Percentiles rank a stretch among this genome's conserved stretches.
Conservation (phyloP, 2,888 invertebrate species). For the Ashinkailepas kermadecensis region DNA sequence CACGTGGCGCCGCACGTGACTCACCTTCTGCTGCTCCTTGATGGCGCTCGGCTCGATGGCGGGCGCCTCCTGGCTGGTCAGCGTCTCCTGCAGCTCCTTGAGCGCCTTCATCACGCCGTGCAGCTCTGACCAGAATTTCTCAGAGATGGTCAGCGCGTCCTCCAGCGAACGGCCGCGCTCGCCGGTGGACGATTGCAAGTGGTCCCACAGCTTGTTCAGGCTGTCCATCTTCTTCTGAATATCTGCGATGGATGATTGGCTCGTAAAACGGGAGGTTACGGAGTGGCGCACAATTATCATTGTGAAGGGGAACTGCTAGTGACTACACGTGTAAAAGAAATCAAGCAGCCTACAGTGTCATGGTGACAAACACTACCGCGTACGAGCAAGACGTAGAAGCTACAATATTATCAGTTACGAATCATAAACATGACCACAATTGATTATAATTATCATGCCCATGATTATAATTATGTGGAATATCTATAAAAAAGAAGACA, state of each 20-base stretch:
- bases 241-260: conserved; percentile 47
- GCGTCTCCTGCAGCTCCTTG: conserved; percentile 78
- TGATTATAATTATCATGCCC: no score
- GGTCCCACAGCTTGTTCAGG: conserved; percentile 85
- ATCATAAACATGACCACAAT: no score
- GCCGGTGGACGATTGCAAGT: conserved; percentile 77
- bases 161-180: conserved; percentile 75
- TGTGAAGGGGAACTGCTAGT: no score
- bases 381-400: no score
- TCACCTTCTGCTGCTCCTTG: conserved; percentile 66
- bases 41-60: conserved; percentile 88
- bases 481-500: no score
- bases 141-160: conserved; percentile 77
- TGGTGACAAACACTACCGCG: no score
- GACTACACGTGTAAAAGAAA: no score
- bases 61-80: conserved; percentile 81
- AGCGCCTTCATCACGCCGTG: conserved; percentile 82
- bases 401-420: no score
- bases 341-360: no score
- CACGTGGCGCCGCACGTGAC: not conserved
- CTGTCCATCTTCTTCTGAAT: conserved; percentile 87
- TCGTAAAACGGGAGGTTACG: no score
- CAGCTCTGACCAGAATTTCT: conserved; percentile 92
- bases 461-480: no score
- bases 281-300: no score